phyloP scores from a whole-genome alignment of 2,797 vertebrate genomes.

The Fringilla coelebs region DNA sequence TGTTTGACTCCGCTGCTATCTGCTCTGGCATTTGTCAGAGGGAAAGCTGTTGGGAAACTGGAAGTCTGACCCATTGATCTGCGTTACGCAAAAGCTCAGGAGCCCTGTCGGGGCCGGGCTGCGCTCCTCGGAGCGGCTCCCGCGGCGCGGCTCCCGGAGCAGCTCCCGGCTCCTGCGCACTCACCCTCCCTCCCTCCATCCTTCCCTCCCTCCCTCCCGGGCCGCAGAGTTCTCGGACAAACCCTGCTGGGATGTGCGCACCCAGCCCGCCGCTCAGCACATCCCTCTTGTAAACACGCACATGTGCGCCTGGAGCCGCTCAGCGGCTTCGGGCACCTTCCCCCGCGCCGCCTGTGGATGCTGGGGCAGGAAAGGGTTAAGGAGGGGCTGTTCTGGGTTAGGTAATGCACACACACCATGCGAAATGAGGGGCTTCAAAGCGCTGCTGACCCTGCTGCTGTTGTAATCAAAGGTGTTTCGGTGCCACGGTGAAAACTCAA shows the following conservation, averaged over 20 bases:
- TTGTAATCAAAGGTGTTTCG: background rate
- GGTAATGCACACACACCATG: background rate
- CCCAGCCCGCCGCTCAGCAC: conserved; percentile 9
- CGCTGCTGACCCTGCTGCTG: conserved; percentile 8
- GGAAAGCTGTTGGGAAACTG: conserved; percentile 40
- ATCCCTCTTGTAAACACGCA: conserved; percentile 18
- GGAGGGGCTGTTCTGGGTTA: background rate
- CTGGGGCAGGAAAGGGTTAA: conserved; percentile 26
- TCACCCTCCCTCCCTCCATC: background rate
- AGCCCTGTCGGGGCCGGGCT: background rate
- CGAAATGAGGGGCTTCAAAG: background rate
- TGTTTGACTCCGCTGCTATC: conserved; percentile 60
- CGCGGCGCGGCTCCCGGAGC: background rate
- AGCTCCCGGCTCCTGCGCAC: background rate
- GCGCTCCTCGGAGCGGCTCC: background rate
- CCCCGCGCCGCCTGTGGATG: background rate
- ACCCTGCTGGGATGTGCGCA: background rate
- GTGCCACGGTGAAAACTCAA: background rate
- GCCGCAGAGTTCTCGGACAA: background rate
- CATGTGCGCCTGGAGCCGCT: background rate
- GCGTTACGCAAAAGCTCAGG: conserved; percentile 29
- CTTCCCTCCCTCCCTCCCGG: background rate
- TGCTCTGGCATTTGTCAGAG: conserved; percentile 56
- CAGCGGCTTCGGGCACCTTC: background rate
- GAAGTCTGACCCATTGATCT: conserved; percentile 34